phyloP scores from a whole-genome alignment of 2,888 invertebrate genomes.

The Temnothorax ravouxi region DNA sequence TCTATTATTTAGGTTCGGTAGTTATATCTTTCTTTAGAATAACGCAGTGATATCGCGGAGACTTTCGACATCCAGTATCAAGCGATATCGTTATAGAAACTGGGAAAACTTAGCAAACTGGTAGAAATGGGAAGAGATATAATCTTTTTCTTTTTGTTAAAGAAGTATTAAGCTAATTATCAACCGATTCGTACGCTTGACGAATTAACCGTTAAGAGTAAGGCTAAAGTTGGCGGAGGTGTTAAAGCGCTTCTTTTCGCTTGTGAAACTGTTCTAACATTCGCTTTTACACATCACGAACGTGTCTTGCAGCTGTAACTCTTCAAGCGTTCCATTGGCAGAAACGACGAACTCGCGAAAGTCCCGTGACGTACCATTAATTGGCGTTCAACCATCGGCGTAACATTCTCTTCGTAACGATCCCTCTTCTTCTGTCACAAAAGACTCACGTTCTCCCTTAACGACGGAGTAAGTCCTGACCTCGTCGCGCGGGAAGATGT shows the following conservation, averaged over 20 bases:
- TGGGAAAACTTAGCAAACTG: not conserved
- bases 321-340: constrained; percentile 23
- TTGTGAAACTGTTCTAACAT: constrained; percentile 33
- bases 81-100: not conserved
- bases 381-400: constrained; percentile 45
- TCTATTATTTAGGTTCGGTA: constrained; percentile 19
- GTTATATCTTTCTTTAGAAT: not conserved
- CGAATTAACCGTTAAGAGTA: constrained; percentile 11
- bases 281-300: constrained; percentile 46
- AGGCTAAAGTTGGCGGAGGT: constrained; percentile 11
- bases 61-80: not conserved
- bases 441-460: constrained; percentile 49
- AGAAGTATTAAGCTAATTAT: not conserved
- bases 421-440: constrained; percentile 49
- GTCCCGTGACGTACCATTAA: constrained; percentile 49
- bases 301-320: constrained; percentile 38
- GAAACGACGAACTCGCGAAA: constrained; percentile 44
- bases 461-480: constrained; percentile 36
- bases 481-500: constrained; percentile 27
- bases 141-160: no score
- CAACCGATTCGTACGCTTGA: not conserved
- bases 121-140: not conserved
- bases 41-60: constrained; percentile 14
- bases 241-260: constrained; percentile 2
- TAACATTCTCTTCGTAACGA: constrained; percentile 49